A percentile compares a stretch with the other conserved stretches of the same genome.
phyloP scores from a whole-genome alignment of 2,888 invertebrate species.

The Argyresthia goedartella region DNA sequence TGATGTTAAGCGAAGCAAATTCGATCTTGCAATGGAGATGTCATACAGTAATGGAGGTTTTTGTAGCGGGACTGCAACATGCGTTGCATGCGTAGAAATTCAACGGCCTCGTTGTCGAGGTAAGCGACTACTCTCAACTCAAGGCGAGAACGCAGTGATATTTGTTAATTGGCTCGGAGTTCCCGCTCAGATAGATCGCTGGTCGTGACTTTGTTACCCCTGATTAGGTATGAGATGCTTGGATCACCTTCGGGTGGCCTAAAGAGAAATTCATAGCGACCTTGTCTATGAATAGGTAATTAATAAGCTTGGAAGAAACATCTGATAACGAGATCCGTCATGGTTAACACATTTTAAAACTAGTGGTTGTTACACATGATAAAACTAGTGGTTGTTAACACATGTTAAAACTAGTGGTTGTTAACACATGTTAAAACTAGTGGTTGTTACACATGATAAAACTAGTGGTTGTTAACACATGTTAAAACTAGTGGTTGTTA shows the following conservation, averaged over 20 bases:
- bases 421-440: too few species aligned
- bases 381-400: too few species aligned
- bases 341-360: too few species aligned
- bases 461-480: too few species aligned
- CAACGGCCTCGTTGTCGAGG: conserved; percentile 46
- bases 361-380: too few species aligned
- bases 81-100: conserved; percentile 60
- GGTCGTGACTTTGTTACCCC: conserved; percentile 7
- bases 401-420: too few species aligned
- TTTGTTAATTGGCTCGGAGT: conserved; percentile 42
- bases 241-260: not conserved
- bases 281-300: too few species aligned
- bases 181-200: conserved; percentile 18
- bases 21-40: not conserved
- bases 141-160: conserved; percentile 48
- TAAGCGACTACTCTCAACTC: conserved; percentile 50
- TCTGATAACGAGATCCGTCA: too few species aligned
- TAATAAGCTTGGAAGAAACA: too few species aligned
- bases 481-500: too few species aligned
- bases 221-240: conserved; percentile 5
- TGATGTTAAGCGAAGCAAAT: not conserved
- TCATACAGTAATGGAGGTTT: not conserved
- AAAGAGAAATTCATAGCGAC: too few species aligned
- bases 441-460: too few species aligned
- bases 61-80: conserved; percentile 5